These are phyloP conservation scores for Zaprionus lachaisei DNA, from an alignment of 1,140 invertebrate genomes.

Conservation along the genomic window DNA sequence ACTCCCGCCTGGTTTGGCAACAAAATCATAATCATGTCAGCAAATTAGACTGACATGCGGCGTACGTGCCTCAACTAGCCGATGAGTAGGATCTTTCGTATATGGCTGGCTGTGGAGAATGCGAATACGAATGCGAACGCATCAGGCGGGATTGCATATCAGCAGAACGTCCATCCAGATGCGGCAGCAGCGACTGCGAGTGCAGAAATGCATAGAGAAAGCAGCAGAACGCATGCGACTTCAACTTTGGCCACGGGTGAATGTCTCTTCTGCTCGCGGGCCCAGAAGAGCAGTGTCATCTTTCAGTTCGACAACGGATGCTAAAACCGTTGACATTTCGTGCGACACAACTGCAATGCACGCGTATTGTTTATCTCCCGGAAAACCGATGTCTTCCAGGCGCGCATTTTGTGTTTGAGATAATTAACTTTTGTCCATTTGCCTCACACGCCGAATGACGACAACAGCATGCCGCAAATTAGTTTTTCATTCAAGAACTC, in stretches of 20 bases:
- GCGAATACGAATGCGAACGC: conserved; percentile 3
- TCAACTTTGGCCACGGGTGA: conserved; percentile 60
- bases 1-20: conserved; percentile 52
- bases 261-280: conserved; percentile 52
- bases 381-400: conserved; percentile 54
- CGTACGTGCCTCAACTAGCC: conserved; percentile 76
- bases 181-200: conserved; percentile 14
- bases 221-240: conserved; percentile 41
- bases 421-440: conserved; percentile 63
- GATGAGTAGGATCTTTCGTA: conserved; percentile 72
- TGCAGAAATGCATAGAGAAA: conserved; percentile 45
- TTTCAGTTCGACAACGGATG: conserved; percentile 77
- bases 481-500: conserved; percentile 16
- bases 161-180: conserved; percentile 24
- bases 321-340: conserved; percentile 74
- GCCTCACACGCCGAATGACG: conserved; percentile 59
- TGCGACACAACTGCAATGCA: conserved; percentile 70
- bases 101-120: conserved; percentile 14
- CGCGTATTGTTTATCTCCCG: conserved; percentile 25
- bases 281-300: conserved; percentile 69
- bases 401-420: conserved; percentile 53
- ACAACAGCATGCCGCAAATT: conserved; percentile 17
- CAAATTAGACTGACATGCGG: conserved; percentile 80
- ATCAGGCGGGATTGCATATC: conserved; percentile 46
- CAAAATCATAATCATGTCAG: conserved; percentile 83